phyloP scores from a whole-genome alignment of 2,113 vertebrate genomes.

The Podarcis raffonei region DNA sequence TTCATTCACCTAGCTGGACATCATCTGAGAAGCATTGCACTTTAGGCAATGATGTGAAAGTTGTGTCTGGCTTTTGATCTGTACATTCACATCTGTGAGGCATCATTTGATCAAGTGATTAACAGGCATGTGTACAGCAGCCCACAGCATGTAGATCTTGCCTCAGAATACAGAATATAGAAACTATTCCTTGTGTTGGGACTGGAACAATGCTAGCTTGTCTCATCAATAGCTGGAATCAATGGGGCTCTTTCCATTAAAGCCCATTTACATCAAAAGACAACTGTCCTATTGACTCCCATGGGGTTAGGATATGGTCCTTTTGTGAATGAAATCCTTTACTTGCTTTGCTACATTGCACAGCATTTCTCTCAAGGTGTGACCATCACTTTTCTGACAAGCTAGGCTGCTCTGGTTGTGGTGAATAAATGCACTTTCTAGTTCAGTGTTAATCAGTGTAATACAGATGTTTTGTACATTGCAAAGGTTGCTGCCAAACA shows the following conservation, averaged over 20 bases:
- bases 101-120: not conserved
- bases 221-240: not conserved
- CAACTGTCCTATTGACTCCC: not conserved
- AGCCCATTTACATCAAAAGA: not conserved
- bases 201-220: not conserved
- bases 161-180: not conserved
- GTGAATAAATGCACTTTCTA: slow-evolving; percentile 55
- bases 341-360: slow-evolving; percentile 51
- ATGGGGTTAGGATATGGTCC: not conserved
- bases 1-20: not conserved
- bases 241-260: not conserved
- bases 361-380: slow-evolving; percentile 50
- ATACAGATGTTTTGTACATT: slow-evolving; percentile 46
- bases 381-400: slow-evolving; percentile 49
- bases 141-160: not conserved
- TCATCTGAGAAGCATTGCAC: not conserved
- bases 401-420: slow-evolving; percentile 40
- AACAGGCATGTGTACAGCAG: not conserved
- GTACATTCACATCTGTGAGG: not conserved
- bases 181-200: not conserved
- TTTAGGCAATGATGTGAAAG: not conserved
- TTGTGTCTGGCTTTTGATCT: not conserved
- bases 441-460: slow-evolving; percentile 16
- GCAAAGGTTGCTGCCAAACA: slow-evolving; percentile 29
- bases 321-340: slow-evolving; percentile 7